Evolutionary conservation across 2,888 invertebrate genomes (phyloP), one percentile per base, ranked within the genome.

Genomic region (Epistrophe grossulariae): DNA sequence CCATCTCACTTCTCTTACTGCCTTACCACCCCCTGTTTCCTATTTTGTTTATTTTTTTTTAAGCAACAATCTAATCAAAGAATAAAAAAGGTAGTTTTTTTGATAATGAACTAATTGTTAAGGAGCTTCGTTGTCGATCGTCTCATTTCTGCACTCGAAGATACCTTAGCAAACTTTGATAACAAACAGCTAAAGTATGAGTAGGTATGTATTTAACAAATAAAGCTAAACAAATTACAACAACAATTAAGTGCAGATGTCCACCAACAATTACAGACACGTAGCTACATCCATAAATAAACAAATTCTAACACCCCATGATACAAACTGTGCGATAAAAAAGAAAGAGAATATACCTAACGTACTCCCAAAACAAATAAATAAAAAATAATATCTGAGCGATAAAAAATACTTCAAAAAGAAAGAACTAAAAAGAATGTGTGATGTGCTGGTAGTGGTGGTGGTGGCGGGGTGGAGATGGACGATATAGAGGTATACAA

Each of bases 171-270:
- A 45, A 72, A 77, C 73, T 74, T 43, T n/a, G 85, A 85, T 85
- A 82, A 73, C 73, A 76, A 79, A 74, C 45, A 73, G 35, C 17
- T 11, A 40, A 45, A 28, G 28, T 45, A n/a, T 64, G 28, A 48
- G 60, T 24, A 24, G 24, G 1, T 24, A 24, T 24, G 24, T 70
- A 73, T 28, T 79, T 40, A 71, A 55, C 79, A 83, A 79, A 76
- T 66, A 80, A 66, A 77, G 52, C 77, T 31, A 24, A 40, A 73
- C 68, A 73, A 76, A 70, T 64, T 76, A 76, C 84, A 84, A 72
- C 77, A 81, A 80, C 84, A 80, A 82, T 82, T 78, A 85, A 82
- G 78, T 82, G 82, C 85, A 85, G 82, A 85, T 82, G 85, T 78
- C 82, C 57, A 43, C 73, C 68, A 60, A 76, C 76, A 76, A 74